Evolutionary conservation across 2,888 invertebrate genomes (phyloP), one percentile per base, ranked within the genome.

Genomic region (Trilocha varians): DNA sequence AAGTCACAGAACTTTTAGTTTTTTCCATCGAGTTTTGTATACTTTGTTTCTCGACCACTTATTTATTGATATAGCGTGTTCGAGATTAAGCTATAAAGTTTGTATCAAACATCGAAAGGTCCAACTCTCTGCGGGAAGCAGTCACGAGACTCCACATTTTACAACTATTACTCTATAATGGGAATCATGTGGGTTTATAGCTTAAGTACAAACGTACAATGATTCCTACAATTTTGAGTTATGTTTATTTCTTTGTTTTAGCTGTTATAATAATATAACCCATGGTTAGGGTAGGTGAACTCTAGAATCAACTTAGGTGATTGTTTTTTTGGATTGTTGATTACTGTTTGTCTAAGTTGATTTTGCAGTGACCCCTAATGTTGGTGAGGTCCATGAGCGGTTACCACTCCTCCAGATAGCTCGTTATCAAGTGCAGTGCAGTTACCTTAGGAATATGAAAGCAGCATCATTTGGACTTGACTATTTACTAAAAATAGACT

Each of bases 81-180:
- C 61, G 63, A 77, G 82, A 85, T 83, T 82, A 82, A 84, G 84
- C 76, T 70, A 82, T 85, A 84, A 84, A 84, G 70, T 61, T 48
- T 46, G 54, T 60, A 57, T 61, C 56, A 64, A 65, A 63, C 57
- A 61, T 53, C 46, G 46, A 41, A 67, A 69, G 78, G 71, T 62
- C 78, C 78, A 73, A 73, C 48, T 78, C 84, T 45, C 84, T 53
- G 67, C 83, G 77, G 83, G 84, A 72, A 52, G 65, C 69, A 59
- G 62, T 49, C 56, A 57, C 55, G 59, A 65, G 68, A 66, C 71
- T 70, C 71, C 65, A 70, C 71, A 77, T 75, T 75, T 78, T 75
- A 77, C 73, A 74, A 70, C 73, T 72, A 73, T 74, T 73, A 73
- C 73, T 70, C 72, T 72, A 73, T 74, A 72, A 73, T 62, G 65